Base-by-base conservation (phyloP, 2,888 invertebrate genomes). In the Teleogryllus oceanicus region DNA sequence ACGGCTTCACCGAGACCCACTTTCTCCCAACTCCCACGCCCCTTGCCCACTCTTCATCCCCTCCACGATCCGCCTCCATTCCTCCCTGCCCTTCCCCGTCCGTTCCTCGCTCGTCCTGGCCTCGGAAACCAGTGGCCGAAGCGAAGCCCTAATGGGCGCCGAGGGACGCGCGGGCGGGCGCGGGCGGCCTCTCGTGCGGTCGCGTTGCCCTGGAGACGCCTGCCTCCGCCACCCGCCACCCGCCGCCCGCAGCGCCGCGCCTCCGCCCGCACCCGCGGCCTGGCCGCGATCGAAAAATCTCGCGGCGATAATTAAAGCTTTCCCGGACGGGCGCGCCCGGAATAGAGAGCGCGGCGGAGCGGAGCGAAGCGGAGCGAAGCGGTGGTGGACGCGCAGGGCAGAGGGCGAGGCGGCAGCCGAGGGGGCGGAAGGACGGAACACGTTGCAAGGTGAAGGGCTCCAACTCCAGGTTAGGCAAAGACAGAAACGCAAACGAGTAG, bases 201-300 rank as follows among this genome's bases (percentile, higher is more conserved):
- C 62, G n/a, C n/a, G 62, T 62, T 62, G 62, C 62, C 62, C 62
- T 62, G 62, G 62, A 62, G 62, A 62, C 62, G 16, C 16, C 62
- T 10, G 5, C 62, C 37, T 62, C 62, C 62, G 62, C 62, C n/a
- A 0, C 62, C 24, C n/a, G 62, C 62, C 62, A 4, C n/a, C 37
- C 37, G n/a, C 62, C 13, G 16, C 62, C 62, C n/a, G 62, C 62
- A 62, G 13, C 62, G n/a, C 62, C 62, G 12, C 62, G 13, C 18
- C 62, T 18, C 3, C 24, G 24, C 62, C n/a, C 62, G n/a, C 62
- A 11, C 4, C 4, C 62, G 8, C 62, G n/a, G 62, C n/a, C 62
- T 62, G 13, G n/a, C 16, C 62, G n/a, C 62, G 16, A 62, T 62
- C 62, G 62, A 62, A 62, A 62, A 62, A 62, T 62, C 62, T 62